Percentiles rank a stretch among this genome's conserved stretches.
These are phyloP conservation scores for Ricordea florida DNA, from an alignment of 92 coral and sea anemone genomes.

Conservation along the genomic window DNA sequence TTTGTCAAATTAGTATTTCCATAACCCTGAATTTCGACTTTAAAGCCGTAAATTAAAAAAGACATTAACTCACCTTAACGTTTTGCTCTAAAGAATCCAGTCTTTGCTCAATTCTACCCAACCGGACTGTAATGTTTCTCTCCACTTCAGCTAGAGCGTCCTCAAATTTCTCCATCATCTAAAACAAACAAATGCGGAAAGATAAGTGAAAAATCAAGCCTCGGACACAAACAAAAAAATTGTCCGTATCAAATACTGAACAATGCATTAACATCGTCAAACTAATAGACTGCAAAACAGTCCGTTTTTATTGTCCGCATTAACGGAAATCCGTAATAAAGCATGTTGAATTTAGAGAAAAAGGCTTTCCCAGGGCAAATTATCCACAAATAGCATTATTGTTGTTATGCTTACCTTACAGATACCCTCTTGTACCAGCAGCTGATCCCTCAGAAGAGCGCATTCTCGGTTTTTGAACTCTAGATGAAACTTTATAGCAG, in stretches of 20 bases:
- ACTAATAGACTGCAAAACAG: too few relatives aligned
- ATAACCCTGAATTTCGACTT: neutral
- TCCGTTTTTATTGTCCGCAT: too few relatives aligned
- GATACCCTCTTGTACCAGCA: constrained; percentile 4
- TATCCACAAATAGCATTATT: neutral
- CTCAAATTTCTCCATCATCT: constrained; percentile 8
- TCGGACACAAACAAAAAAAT: neutral
- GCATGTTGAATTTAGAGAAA: too few relatives aligned
- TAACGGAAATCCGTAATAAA: neutral
- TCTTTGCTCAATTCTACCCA: neutral
- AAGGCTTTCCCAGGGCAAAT: neutral
- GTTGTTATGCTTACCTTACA: constrained; percentile 15
- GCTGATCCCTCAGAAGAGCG: constrained; percentile 1
- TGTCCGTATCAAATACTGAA: neutral
- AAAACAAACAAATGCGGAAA: neutral
- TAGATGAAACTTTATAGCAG: neutral
- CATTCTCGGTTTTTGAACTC: neutral
- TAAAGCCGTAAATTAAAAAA: neutral
- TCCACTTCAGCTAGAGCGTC: neutral
- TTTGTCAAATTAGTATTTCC: neutral
- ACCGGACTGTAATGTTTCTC: neutral
- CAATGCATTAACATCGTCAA: too few relatives aligned
- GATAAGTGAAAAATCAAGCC: neutral
- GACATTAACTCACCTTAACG: neutral
- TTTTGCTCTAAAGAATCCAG: neutral